These are phyloP conservation scores for Cheirogaleus medius DNA, from an alignment of 2,113 vertebrate genomes.

Conservation along the genomic window DNA sequence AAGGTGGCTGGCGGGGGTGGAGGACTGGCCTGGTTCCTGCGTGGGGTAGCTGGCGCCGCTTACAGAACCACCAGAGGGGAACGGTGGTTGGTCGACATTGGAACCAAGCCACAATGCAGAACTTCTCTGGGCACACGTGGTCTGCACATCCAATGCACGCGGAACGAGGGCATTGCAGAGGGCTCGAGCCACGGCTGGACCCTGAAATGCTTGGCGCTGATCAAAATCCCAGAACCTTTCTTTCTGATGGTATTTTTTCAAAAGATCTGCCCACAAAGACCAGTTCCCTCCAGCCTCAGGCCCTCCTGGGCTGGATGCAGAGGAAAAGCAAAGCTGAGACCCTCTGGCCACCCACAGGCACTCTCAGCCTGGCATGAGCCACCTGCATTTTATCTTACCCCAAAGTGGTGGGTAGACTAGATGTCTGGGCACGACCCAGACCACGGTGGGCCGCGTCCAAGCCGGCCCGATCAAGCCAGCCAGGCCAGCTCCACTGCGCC, in stretches of 20 bases:
- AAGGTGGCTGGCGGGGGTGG: rapidly evolving
- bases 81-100: neutral
- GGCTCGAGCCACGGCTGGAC: neutral
- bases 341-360: neutral
- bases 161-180: neutral
- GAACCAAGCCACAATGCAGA: neutral
- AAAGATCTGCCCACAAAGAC: neutral
- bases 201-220: neutral
- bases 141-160: neutral
- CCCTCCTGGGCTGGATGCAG: neutral
- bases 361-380: neutral
- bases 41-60: neutral
- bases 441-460: rapidly evolving
- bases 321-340: neutral
- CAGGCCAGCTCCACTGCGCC: rapidly evolving
- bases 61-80: neutral
- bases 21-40: neutral
- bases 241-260: neutral
- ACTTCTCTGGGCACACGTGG: neutral
- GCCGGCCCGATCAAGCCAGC: neutral
- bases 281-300: neutral
- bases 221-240: neutral
- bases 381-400: neutral
- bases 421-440: neutral
- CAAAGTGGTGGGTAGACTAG: neutral